Evolutionary conservation across 2,797 vertebrate genomes (phyloP).

Genomic region (Hylomyscus alleni): DNA sequence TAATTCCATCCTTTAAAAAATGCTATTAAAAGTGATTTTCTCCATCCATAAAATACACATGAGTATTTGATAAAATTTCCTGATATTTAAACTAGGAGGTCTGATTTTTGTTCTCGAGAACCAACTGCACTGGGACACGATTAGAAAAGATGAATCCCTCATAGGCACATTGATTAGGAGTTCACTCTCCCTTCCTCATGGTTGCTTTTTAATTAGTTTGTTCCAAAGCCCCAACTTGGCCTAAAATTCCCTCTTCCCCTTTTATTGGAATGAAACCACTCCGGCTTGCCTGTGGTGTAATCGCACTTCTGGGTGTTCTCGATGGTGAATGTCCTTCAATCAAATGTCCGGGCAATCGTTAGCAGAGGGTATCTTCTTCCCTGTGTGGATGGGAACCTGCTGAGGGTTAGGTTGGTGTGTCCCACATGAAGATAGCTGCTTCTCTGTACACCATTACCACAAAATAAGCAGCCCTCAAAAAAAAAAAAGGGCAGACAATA

Average conservation of each 20-base stretch:
- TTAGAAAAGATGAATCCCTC: constrained; percentile 27
- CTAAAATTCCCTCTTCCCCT: constrained; percentile 41
- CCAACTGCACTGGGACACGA: constrained; percentile 29
- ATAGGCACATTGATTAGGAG: constrained; percentile 28
- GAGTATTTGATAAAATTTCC: constrained; percentile 71
- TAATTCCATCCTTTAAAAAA: constrained; percentile 85
- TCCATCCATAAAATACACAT: constrained; percentile 59
- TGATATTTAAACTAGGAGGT: constrained; percentile 71
- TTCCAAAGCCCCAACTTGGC: constrained; percentile 58
- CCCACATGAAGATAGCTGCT: not conserved
- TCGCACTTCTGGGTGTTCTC: constrained; percentile 7
- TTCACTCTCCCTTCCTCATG: constrained; percentile 21
- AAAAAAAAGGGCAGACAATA: not conserved
- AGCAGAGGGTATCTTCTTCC: not conserved
- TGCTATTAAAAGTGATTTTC: constrained; percentile 83
- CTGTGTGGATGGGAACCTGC: not conserved
- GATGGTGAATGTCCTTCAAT: constrained; percentile 21
- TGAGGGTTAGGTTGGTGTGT: not conserved
- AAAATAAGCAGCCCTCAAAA: not conserved
- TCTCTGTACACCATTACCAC: constrained; percentile 6
- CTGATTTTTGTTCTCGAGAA: constrained; percentile 55
- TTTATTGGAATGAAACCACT: constrained; percentile 49
- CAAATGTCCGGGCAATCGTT: constrained; percentile 47
- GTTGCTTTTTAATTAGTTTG: constrained; percentile 72
- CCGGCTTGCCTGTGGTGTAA: not conserved